These are phyloP conservation scores for Trialeurodes vaporariorum DNA, from an alignment of 1,140 invertebrate genomes.

Conservation along the genomic window DNA sequence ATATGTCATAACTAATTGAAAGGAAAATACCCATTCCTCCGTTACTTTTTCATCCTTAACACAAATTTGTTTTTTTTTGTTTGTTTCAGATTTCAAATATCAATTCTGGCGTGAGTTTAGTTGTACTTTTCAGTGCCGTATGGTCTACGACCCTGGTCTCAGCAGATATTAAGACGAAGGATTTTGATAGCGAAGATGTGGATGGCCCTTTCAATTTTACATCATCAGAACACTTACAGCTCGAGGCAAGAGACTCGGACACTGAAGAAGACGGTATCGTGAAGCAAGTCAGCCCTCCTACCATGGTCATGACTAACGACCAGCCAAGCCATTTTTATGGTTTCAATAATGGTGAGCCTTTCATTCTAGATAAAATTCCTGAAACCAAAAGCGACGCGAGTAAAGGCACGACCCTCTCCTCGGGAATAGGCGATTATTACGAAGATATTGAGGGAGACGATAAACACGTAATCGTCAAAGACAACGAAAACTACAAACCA, in stretches of 20 bases:
- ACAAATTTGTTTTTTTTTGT: no score
- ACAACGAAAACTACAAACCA: constrained; percentile 23
- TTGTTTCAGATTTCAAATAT: no score
- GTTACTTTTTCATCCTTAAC: no score
- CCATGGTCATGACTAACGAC: constrained; percentile 21
- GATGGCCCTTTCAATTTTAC: neutral
- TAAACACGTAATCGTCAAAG: constrained; percentile 19
- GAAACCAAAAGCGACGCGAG: constrained; percentile 45
- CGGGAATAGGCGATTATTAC: constrained; percentile 32
- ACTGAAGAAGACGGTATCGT: constrained; percentile 15
- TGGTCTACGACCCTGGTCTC: neutral
- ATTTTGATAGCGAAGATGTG: neutral
- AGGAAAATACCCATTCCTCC: no score
- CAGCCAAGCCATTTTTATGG: constrained; percentile 32
- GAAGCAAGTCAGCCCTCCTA: constrained; percentile 19
- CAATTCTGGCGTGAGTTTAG: no score
- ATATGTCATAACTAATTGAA: no score
- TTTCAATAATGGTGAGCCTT: constrained; percentile 56
- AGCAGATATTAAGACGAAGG: neutral
- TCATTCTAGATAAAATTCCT: constrained; percentile 53
- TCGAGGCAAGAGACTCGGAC: neutral
- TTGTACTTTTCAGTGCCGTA: neutral
- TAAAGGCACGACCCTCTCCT: constrained; percentile 11
- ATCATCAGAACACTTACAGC: neutral
- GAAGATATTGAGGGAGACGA: constrained; percentile 27